Base-by-base conservation (phyloP, 2,797 vertebrate species). In the Cossypha dichroa region DNA sequence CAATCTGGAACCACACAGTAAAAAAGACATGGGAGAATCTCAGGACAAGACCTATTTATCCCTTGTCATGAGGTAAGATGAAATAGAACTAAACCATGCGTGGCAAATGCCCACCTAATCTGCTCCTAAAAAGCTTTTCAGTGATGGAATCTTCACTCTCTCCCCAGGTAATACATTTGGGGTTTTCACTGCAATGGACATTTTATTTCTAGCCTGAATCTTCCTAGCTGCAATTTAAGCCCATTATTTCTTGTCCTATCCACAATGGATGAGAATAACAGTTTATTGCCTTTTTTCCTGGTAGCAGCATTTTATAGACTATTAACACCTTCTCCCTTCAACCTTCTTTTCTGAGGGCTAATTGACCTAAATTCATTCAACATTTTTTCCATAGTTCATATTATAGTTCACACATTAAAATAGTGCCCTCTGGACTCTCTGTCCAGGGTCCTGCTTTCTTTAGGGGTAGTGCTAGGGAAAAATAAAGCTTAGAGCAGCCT, bases 261-360 rank as follows among this genome's bases (percentile, higher is more conserved):
- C 41, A 80, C 60, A 84, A 74, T 10, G 34, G 68, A 40, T 59
- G 41, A 67, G 78, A 75, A 52, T 63, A 90, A 91, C 12, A 60
- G 36, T 67, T 96, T 70, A 93, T 54, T 77, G 72, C 34, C 26
- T 67, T 94, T 82, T 84, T 94, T 60, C 40, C 85, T 88, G 80
- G 52, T 26, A 94, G 60, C 52, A 89, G 60, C 17, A 34, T 95
- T 94, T 94, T 93, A 82, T 60, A 77, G 77, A 76, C 18, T 80
- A 34, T 63, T 89, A 74, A 51, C 68, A 58, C 10, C 26, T 85
- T 67, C 26, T 16, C 31, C 21, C 33, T 94, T 89, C 81, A 85
- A 60, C 36, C 20, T 46, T 72, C 41, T 80, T 77, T 81, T 86
- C 91, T 78, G 58, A 22, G 0, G 38, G 46, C 56, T 77, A 83